A percentile compares a stretch with the other conserved stretches of the same genome.
These are phyloP conservation scores for Drosophila parvula DNA, from an alignment of 1,140 invertebrate genomes.

Conservation along the genomic window DNA sequence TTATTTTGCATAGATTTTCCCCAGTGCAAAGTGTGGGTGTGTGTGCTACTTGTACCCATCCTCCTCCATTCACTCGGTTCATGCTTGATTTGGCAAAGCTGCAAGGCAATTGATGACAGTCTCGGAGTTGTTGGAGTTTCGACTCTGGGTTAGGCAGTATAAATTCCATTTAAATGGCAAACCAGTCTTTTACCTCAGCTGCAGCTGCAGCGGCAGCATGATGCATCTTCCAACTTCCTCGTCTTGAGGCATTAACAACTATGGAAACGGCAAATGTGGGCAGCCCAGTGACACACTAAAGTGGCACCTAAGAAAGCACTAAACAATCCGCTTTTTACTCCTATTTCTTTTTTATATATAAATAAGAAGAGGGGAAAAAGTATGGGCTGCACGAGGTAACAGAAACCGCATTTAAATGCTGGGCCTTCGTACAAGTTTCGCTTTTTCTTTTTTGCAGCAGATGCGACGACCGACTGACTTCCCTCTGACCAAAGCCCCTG, in stretches of 20 bases:
- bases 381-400: conserved; percentile 37
- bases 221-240: conserved; percentile 58
- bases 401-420: conserved; percentile 74
- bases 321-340: conserved; percentile 10
- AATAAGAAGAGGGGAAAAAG: conserved; percentile 30
- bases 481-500: not conserved
- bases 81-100: conserved; percentile 69
- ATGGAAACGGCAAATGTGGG: conserved; percentile 69
- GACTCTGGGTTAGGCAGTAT: conserved; percentile 68
- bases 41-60: conserved; percentile 19
- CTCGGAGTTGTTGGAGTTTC: conserved; percentile 37
- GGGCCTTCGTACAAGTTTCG: conserved; percentile 35
- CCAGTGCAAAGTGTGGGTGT: conserved; percentile 13
- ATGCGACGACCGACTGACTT: conserved; percentile 45
- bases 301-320: conserved; percentile 51
- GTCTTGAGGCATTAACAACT: conserved; percentile 67
- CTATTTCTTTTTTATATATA: conserved; percentile 7
- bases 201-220: conserved; percentile 32
- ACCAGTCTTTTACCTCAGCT: conserved; percentile 40
- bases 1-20: not conserved
- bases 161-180: conserved; percentile 81
- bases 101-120: conserved; percentile 69
- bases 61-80: conserved; percentile 30
- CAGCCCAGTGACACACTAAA: conserved; percentile 78
- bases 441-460: conserved; percentile 40